A percentile compares a stretch with the other conserved stretches of the same genome.
phyloP scores from a whole-genome alignment of 2,888 invertebrate species.

The Meloe dianella region DNA sequence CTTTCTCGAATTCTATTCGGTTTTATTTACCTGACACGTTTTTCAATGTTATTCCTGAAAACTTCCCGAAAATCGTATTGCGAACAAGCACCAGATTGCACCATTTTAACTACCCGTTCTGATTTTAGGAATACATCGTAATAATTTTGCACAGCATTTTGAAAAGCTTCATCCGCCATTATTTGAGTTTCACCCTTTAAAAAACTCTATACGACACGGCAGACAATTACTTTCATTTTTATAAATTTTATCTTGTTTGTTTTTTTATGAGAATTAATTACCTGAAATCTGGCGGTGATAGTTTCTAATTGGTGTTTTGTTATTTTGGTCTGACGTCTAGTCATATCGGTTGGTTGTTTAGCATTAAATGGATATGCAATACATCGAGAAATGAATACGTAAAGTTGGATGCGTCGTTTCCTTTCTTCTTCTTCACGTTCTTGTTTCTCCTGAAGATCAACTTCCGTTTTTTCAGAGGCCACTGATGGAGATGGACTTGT shows the following conservation, averaged over 20 bases:
- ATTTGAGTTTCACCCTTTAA: slow-evolving; percentile 98
- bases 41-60: slow-evolving; percentile 97
- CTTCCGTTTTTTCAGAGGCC: slow-evolving; percentile 87
- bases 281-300: slow-evolving; percentile 93
- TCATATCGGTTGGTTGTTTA: slow-evolving; percentile 99
- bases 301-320: slow-evolving; percentile 95
- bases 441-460: slow-evolving; percentile 87
- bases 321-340: slow-evolving; percentile 92
- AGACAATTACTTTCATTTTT: slow-evolving; percentile 6
- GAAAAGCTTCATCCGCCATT: slow-evolving; percentile 97
- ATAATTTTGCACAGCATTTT: slow-evolving; percentile 96
- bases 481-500: slow-evolving; percentile 92
- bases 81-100: slow-evolving; percentile 96
- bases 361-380: slow-evolving; percentile 99
- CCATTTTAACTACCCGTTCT: slow-evolving; percentile 95
- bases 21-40: slow-evolving; percentile 80
- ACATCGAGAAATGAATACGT: slow-evolving; percentile 97
- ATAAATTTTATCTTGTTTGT: neutral
- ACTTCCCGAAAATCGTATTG: slow-evolving; percentile 99
- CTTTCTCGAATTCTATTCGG: neutral
- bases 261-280: slow-evolving; percentile 53
- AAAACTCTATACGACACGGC: slow-evolving; percentile 72
- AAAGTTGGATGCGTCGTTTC: slow-evolving; percentile 91
- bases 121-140: slow-evolving; percentile 96
- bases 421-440: slow-evolving; percentile 97